Percentiles rank a stretch among this genome's conserved stretches.
Conservation (phyloP, 2,797 vertebrate species). For the Monodelphis domestica region DNA sequence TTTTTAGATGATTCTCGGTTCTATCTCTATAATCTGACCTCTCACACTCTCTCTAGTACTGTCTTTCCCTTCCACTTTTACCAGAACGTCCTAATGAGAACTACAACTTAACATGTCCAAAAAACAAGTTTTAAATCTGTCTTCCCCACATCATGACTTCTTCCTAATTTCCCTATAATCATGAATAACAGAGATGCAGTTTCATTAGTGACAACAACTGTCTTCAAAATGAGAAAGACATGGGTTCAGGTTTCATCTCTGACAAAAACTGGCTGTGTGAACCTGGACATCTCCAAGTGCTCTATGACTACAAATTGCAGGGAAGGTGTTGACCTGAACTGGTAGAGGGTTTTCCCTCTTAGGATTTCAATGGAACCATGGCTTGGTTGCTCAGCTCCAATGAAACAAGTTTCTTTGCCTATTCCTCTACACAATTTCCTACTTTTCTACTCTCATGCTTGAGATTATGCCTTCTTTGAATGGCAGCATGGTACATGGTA, state of each 20-base stretch:
- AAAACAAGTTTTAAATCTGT: not conserved
- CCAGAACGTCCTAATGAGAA: not conserved
- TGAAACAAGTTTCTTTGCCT: not conserved
- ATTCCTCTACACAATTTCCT: not conserved
- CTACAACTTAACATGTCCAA: not conserved
- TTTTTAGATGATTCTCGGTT: constrained; percentile 12
- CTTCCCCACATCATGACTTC: not conserved
- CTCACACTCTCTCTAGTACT: not conserved
- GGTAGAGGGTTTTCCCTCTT: not conserved
- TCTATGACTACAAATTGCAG: not conserved
- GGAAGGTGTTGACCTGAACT: not conserved
- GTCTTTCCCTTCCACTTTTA: not conserved
- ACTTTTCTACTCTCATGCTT: not conserved
- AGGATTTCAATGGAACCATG: not conserved
- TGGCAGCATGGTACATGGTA: not conserved
- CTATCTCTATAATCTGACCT: not conserved
- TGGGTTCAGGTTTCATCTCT: not conserved
- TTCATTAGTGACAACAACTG: not conserved
- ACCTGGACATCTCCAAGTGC: not conserved
- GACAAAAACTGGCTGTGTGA: not conserved
- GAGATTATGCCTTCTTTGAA: not conserved
- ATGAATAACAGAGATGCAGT: not conserved
- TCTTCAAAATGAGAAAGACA: not conserved
- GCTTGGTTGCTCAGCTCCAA: not conserved
- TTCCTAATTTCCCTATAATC: not conserved